Evolutionary conservation across 1,140 invertebrate genomes (phyloP).

Genomic region (Hydropsyche tenuis): DNA sequence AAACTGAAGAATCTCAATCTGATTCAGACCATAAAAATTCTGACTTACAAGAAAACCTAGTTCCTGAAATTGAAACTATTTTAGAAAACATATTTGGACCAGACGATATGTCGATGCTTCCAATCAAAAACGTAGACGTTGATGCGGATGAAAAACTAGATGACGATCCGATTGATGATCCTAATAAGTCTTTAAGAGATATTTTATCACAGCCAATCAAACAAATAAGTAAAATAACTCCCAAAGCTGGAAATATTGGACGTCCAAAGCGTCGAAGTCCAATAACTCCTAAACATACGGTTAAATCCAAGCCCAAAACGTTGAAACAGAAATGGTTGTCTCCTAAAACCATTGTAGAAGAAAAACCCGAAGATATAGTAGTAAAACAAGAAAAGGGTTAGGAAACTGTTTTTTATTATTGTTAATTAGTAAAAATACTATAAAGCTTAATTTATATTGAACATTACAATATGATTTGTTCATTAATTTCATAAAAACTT

Average conservation of each 20-base stretch:
- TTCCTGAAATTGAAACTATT: conserved; percentile 36
- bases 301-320: conserved; percentile 7
- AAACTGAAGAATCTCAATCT: no score
- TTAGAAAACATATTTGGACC: conserved; percentile 30
- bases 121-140: not conserved
- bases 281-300: not conserved
- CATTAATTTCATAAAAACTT: not conserved
- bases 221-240: not conserved
- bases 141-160: not conserved
- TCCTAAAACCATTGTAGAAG: not conserved
- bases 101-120: not conserved
- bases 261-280: conserved; percentile 27
- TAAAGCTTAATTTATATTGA: no score
- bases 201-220: not conserved
- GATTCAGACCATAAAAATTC: not conserved
- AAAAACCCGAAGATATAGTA: not conserved
- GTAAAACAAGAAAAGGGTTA: conserved; percentile 20
- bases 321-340: conserved; percentile 1
- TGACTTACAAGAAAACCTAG: not conserved
- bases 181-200: not conserved
- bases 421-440: no score
- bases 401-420: no score
- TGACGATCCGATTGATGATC: not conserved
- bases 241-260: conserved; percentile 11
- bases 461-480: no score